A percentile compares a stretch with the other conserved stretches of the same genome.
phyloP scores from a whole-genome alignment of 2,888 invertebrate species.

The Dexiosoma caninum region DNA sequence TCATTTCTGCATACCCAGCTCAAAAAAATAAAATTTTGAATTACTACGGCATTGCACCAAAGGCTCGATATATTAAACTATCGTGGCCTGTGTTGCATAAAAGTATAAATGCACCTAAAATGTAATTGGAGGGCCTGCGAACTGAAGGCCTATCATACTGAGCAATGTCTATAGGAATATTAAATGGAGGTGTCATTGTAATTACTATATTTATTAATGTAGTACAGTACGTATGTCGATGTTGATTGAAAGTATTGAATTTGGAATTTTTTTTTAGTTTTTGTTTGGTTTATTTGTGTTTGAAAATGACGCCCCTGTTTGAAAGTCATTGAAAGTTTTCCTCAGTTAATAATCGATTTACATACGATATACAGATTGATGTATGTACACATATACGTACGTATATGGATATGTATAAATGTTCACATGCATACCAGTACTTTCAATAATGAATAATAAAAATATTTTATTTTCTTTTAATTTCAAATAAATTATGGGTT shows the following conservation, averaged over 20 bases:
- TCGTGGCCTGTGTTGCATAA: no score
- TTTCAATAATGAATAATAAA: no score
- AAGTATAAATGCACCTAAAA: no score
- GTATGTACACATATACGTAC: not conserved
- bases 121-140: not conserved
- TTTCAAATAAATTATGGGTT: no score
- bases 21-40: no score
- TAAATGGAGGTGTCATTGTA: not conserved
- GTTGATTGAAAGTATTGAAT: conserved; percentile 32
- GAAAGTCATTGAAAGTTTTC: not conserved
- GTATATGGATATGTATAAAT: no score
- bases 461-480: no score
- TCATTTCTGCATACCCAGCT: no score
- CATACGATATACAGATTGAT: not conserved
- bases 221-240: conserved; percentile 27
- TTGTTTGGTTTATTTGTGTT: not conserved
- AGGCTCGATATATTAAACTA: no score
- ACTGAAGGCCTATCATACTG: not conserved
- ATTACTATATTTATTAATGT: not conserved
- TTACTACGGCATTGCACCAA: no score
- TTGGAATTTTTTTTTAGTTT: not conserved
- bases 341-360: conserved; percentile 45
- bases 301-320: not conserved
- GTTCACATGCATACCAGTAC: no score
- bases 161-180: not conserved